These are phyloP conservation scores for Timema podura DNA, from an alignment of 2,888 invertebrate genomes.

Conservation along the genomic window DNA sequence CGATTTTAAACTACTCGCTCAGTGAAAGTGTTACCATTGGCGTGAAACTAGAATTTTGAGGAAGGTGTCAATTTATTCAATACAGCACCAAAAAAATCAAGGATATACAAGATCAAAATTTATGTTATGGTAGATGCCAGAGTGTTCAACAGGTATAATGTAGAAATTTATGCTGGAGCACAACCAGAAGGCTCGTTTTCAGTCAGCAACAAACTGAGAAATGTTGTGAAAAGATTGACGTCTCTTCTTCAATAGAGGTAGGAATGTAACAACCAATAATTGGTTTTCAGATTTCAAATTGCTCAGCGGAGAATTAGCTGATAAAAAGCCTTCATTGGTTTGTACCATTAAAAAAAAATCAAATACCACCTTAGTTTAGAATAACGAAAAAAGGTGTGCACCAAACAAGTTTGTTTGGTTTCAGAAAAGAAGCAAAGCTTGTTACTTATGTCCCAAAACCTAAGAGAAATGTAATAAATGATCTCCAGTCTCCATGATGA, in stretches of 20 bases:
- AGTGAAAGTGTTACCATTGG: slow-evolving; percentile 30
- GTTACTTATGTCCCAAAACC: too few relatives aligned
- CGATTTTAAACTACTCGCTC: slow-evolving; percentile 19
- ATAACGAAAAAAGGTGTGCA: background rate
- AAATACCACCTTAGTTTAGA: background rate
- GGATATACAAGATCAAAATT: background rate
- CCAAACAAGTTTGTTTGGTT: too few relatives aligned
- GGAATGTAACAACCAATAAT: slow-evolving; percentile 1
- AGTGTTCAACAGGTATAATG: background rate
- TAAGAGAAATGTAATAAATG: too few relatives aligned
- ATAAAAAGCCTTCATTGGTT: background rate
- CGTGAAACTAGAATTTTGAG: slow-evolving; percentile 1
- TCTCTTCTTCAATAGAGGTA: background rate
- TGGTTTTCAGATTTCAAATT: background rate
- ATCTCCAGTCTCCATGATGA: too few relatives aligned
- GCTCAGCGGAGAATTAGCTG: background rate
- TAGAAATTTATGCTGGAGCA: slow-evolving; percentile 1
- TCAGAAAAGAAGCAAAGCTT: too few relatives aligned
- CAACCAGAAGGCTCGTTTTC: background rate
- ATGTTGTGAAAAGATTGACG: slow-evolving; percentile 1
- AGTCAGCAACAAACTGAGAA: background rate
- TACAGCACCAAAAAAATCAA: background rate
- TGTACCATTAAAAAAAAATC: background rate
- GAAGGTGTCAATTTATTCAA: slow-evolving; percentile 4
- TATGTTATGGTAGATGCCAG: background rate